Evolutionary conservation across 2,113 vertebrate genomes (phyloP).

Genomic region (Candoia aspera): DNA sequence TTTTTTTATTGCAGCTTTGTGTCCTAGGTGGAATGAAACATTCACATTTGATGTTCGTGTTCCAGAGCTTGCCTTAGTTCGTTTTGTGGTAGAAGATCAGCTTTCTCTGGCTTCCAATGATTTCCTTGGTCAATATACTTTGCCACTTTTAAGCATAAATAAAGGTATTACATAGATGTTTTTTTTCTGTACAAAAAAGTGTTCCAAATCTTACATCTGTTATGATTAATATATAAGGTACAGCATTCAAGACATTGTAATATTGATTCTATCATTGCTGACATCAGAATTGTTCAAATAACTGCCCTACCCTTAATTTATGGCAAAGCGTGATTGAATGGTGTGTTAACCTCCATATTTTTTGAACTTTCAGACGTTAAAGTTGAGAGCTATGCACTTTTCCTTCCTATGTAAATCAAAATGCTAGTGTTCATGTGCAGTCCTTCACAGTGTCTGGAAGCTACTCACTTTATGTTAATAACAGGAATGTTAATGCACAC

Average conservation of each 20-base stretch:
- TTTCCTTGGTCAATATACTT: slow-evolving; percentile 86
- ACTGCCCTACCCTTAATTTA: not conserved
- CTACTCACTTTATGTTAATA: not conserved
- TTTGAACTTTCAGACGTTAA: not conserved
- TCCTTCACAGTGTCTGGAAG: not conserved
- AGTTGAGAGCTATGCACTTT: not conserved
- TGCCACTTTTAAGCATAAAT: slow-evolving; percentile 82
- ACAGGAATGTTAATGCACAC: not conserved
- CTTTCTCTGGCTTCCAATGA: slow-evolving; percentile 73
- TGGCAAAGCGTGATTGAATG: not conserved
- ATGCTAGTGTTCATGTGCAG: not conserved
- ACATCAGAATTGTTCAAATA: not conserved
- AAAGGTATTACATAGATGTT: slow-evolving; percentile 80
- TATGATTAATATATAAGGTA: not conserved
- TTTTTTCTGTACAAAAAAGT: not conserved
- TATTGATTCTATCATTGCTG: not conserved
- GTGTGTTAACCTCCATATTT: not conserved
- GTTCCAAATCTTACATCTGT: not conserved
- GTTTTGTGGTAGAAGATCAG: slow-evolving; percentile 81
- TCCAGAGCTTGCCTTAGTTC: slow-evolving; percentile 84
- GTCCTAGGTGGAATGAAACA: slow-evolving; percentile 79
- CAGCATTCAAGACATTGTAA: not conserved
- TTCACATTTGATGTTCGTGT: slow-evolving; percentile 80
- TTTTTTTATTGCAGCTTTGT: slow-evolving; percentile 73
- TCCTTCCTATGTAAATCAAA: not conserved